A percentile compares a stretch with the other conserved stretches of the same genome.
Evolutionary conservation across 2,797 vertebrate species (phyloP).

Genomic region (Morelia viridis): DNA sequence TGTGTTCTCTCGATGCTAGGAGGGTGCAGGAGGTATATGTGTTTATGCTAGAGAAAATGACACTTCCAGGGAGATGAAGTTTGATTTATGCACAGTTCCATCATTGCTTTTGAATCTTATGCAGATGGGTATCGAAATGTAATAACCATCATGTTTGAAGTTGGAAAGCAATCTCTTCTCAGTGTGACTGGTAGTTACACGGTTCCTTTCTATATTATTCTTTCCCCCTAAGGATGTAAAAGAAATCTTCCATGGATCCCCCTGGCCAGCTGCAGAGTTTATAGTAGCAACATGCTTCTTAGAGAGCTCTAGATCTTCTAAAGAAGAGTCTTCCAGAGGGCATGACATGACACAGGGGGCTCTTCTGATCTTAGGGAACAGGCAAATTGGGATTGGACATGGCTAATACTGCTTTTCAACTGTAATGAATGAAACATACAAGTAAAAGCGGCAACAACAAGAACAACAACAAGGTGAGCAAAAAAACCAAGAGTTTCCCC

Average conservation of each 20-base stretch:
- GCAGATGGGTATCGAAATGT: not conserved
- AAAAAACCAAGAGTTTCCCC: not conserved
- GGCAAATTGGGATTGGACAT: not conserved
- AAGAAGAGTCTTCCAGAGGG: not conserved
- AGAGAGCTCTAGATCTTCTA: not conserved
- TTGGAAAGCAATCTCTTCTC: not conserved
- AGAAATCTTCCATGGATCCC: not conserved
- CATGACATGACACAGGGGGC: not conserved
- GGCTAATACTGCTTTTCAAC: not conserved
- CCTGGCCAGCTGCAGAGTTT: not conserved
- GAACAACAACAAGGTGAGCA: not conserved
- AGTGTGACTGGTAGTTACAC: not conserved
- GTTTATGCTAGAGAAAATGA: not conserved
- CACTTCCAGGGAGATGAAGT: not conserved
- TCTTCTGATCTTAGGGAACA: not conserved
- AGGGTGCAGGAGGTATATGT: not conserved
- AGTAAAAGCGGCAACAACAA: not conserved
- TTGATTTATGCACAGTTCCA: not conserved
- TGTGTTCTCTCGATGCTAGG: not conserved
- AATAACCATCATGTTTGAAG: not conserved
- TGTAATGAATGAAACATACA: not conserved
- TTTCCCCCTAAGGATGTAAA: not conserved
- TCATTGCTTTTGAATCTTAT: constrained; percentile 3
- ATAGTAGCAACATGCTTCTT: not conserved
- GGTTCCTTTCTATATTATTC: not conserved